Evolutionary conservation across 64 coral and sea anemone species (phyloP), one percentile per base, ranked within the genome.

Genomic region (Hydrozoanthus tunicans): DNA sequence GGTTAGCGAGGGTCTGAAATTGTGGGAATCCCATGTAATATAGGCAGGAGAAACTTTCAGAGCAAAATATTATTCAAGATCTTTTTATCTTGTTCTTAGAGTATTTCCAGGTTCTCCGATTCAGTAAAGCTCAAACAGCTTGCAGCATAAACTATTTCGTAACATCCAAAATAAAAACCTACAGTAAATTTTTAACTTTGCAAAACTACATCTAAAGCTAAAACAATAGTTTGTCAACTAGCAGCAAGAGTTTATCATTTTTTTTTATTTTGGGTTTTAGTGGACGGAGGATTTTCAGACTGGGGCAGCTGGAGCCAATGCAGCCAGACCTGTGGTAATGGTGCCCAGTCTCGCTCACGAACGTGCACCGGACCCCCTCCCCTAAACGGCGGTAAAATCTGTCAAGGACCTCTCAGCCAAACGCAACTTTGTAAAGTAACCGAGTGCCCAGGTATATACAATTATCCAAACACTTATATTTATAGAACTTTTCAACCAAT

Each of bases 281-380:
- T 88, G 57, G 70, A 88, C 61, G 84, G 84, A 59, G 84, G 69
- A 15, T 75, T 75, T 51, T 74, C 84, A 17, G 84, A 88, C 68
- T 88, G 84, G 84, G 51, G 55, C 14, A 73, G 56, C 14, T 88
- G 84, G 84, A 88, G 69, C 9, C 9, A 12, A 3, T 88, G 84
- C 53, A 88, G 55, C 61, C 53, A 53, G 5, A 88, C 54, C 9
- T 88, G 84, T 32, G 84, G 84, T 7, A 73, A 88, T 51, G 84
- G 84, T 14, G 55, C 57, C 24, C 84, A 88, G 4, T 24, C 67
- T 6, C 84, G 84, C 69, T 74, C 55, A 27, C 84, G 84, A 3
- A 43, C 69, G 23, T 88, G 84, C 9, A 75, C 68, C 8, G 84
- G 74, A 6, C 84, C 84, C 56, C 11, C 68, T 43, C 84, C 84